A percentile compares a stretch with the other conserved stretches of the same genome.
These are phyloP conservation scores for Sebastes variabilis DNA, from an alignment of 2,797 vertebrate genomes.

Conservation along the genomic window DNA sequence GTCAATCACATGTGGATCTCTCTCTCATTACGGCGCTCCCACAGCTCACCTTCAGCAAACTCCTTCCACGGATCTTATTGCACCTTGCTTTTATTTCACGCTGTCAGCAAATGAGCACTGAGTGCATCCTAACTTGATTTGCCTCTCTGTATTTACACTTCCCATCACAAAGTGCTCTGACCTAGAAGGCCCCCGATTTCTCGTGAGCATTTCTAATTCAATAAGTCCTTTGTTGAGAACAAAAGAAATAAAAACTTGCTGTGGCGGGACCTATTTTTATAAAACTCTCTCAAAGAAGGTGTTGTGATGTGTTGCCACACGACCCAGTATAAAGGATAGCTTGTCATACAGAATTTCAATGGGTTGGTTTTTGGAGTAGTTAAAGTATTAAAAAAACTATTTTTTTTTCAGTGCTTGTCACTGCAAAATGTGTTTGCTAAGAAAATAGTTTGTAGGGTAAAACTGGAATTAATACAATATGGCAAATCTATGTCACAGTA, in stretches of 20 bases:
- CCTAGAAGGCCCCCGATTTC: constrained; percentile 22
- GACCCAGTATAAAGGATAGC: background rate
- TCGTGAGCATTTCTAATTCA: constrained; percentile 30
- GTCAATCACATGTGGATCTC: constrained; percentile 59
- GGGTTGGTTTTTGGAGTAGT: background rate
- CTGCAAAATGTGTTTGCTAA: background rate
- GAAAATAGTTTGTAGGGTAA: background rate
- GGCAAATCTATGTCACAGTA: background rate
- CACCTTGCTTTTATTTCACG: constrained; percentile 50
- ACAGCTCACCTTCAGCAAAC: constrained; percentile 52
- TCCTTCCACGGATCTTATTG: constrained; percentile 54
- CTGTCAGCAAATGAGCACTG: constrained; percentile 62
- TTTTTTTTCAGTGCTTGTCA: background rate
- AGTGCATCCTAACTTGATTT: constrained; percentile 68
- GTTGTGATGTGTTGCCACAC: constrained; percentile 13
- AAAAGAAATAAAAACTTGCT: constrained; percentile 20
- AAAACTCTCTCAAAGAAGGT: background rate
- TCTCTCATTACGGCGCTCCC: constrained; percentile 51
- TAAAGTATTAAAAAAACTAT: background rate
- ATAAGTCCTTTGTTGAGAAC: constrained; percentile 42
- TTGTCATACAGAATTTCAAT: background rate
- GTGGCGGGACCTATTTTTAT: background rate
- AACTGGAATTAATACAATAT: background rate
- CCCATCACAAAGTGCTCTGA: constrained; percentile 61
- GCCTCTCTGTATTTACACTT: constrained; percentile 56